Base-by-base conservation (phyloP, 2,113 vertebrate species). In the Picathartes gymnocephalus region DNA sequence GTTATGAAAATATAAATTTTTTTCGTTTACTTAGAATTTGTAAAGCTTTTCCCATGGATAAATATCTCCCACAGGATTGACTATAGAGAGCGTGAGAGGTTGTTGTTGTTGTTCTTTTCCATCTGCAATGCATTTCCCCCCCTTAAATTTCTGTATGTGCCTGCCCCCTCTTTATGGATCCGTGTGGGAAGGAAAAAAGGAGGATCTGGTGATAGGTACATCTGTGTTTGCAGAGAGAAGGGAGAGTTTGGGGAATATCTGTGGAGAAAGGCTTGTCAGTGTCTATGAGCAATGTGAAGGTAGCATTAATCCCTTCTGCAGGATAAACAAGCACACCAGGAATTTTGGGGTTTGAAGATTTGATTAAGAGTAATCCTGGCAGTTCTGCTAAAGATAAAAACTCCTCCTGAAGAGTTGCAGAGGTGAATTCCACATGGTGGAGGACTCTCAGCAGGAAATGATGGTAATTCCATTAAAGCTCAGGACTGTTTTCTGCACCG, bases 1-100 rank as follows among this genome's bases (percentile, higher is more conserved):
- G 96, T 91, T 95, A 95, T 87, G 83, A 93, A 96, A 95, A 95
- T 83, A 90, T 53, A 44, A 47, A 12, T 16, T 33, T 86, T 89
- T 77, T 76, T 72, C 44, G 0, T 92, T 93, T 90, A 48, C 91
- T 92, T 96, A 37, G 72, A 83, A 61, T 93, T 95, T 81, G 71
- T 82, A 87, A 83, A 78, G 83, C 92, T 87, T 93, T 80, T 89
- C 86, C 88, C 90, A 40, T 68, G 79, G 88, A 90, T 83, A 89
- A 96, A 48, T 90, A 66, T 76, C 88, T 95, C 92, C 92, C 73
- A 31, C 72, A 58, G 91, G 93, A 94, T 1, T 53, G 80, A 88
- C 72, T 50, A 27, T 7, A 82, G 58, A 57, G 66, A 87, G 48
- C 68, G 56, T 58, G 64, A 80, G 79, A 86, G 95, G 62, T 81